These are phyloP conservation scores for Rynchops niger DNA, from an alignment of 2,113 vertebrate genomes.

Conservation along the genomic window DNA sequence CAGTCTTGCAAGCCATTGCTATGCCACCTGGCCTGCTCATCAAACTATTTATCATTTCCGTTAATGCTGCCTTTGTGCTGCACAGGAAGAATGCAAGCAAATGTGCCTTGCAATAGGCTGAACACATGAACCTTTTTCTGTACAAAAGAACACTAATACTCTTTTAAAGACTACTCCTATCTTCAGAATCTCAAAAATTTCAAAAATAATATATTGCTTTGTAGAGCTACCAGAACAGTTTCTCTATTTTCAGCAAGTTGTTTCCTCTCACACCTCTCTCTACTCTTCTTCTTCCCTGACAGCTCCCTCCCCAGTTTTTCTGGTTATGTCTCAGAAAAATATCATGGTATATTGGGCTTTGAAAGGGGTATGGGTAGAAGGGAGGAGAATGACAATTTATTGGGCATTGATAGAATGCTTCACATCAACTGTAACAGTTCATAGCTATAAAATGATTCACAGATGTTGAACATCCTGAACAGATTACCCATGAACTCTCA, in stretches of 20 bases:
- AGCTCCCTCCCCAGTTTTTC: neutral
- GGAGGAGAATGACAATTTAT: neutral
- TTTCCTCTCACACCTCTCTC: neutral
- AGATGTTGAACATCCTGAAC: neutral
- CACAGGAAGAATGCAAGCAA: slow-evolving; percentile 54
- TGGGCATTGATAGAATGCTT: neutral
- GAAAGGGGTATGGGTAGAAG: neutral
- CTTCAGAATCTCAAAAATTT: neutral
- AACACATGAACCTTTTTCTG: slow-evolving; percentile 26
- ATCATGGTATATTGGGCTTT: neutral
- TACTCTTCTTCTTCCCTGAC: neutral
- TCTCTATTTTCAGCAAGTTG: neutral
- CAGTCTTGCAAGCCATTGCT: slow-evolving; percentile 58
- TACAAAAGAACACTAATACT: neutral
- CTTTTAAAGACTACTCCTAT: slow-evolving; percentile 12
- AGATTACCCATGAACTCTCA: neutral
- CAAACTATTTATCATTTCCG: slow-evolving; percentile 70
- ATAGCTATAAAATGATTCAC: neutral
- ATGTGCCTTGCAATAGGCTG: slow-evolving; percentile 19
- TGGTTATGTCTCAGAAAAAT: neutral
- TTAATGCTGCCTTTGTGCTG: slow-evolving; percentile 56
- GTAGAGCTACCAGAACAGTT: neutral
- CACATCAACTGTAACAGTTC: neutral
- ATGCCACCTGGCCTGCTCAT: slow-evolving; percentile 71
- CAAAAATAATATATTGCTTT: neutral